phyloP scores from a whole-genome alignment of 1,140 invertebrate species.

The Oreohelix idahoensis region DNA sequence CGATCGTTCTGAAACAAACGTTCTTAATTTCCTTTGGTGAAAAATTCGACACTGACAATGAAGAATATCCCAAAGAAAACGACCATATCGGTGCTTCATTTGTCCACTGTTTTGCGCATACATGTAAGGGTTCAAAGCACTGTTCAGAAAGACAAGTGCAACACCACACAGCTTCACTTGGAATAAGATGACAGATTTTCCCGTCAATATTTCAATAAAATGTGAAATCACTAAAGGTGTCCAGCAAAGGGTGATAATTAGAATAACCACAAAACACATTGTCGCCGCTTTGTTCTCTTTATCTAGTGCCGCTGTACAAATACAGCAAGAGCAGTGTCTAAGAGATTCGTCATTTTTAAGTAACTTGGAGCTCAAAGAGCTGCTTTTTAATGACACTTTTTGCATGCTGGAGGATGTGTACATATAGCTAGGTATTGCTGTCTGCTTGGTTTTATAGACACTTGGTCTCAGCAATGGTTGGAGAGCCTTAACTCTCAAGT shows the following conservation, averaged over 20 bases:
- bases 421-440: background rate
- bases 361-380: too few relatives aligned
- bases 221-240: slow-evolving; percentile 61
- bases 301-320: slow-evolving; percentile 46
- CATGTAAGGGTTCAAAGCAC: slow-evolving; percentile 63
- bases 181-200: slow-evolving; percentile 61
- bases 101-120: slow-evolving; percentile 58
- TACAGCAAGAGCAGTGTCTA: slow-evolving; percentile 49
- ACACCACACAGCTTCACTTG: slow-evolving; percentile 66
- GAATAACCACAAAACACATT: slow-evolving; percentile 60
- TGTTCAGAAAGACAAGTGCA: slow-evolving; percentile 63
- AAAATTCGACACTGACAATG: slow-evolving; percentile 42
- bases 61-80: slow-evolving; percentile 48
- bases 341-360: background rate
- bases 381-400: background rate
- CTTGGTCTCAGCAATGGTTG: background rate
- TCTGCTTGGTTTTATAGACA: background rate
- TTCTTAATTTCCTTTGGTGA: background rate
- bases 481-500: slow-evolving; percentile 20
- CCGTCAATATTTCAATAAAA: slow-evolving; percentile 56
- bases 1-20: background rate
- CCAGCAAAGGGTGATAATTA: slow-evolving; percentile 60
- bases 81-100: slow-evolving; percentile 51
- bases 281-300: slow-evolving; percentile 58
- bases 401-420: background rate